Evolutionary conservation across 2,113 vertebrate genomes (phyloP), one percentile per base, ranked within the genome.

Genomic region (Synodontis membranacea): DNA sequence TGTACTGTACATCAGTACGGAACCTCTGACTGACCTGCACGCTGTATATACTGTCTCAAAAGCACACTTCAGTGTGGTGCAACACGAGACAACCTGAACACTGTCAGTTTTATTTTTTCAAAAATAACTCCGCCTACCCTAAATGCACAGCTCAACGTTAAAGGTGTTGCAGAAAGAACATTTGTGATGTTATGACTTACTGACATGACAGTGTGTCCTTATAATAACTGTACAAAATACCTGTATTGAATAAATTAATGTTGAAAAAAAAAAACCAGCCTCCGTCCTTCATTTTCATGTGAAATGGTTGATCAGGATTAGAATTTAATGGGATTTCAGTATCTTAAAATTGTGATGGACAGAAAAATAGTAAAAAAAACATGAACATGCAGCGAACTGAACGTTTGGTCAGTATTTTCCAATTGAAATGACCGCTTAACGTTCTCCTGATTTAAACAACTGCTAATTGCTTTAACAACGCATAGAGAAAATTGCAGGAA

Each of bases 181-280:
- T 28, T 23, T 75, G 44, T 62, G 37, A 75, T 70, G 60, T 75
- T 80, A 9, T 48, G 68, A 75, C 80, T n/a, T n/a, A 83, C 19
- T 39, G 68, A 68, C 54, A 4, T 39, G 80, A 85, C 54, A 80
- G 80, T 87, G 88, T 88, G 76, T 86, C 60, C 68, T 34, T 64
- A 64, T 56, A 82, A 89, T 62, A 87, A 87, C 80, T 91, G 88
- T 90, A 90, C 83, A 90, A 88, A 89, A 68, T 89, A 88, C 54
- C 82, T 90, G 87, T 80, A 84, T 83, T 72, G 3, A 91, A 89
- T 89, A 90, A 90, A 91, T 90, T 74, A 85, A 88, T 87, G 58
- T 84, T 90, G 81, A 88, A 60, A 89, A 81, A 31, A 52, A 34
- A n/a, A n/a, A n/a, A n/a, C n/a, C n/a, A 44, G 39, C 52, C 11